Evolutionary conservation across 2,888 invertebrate species (phyloP), one percentile per base, ranked within the genome.

Genomic region (Pterostichus niger): DNA sequence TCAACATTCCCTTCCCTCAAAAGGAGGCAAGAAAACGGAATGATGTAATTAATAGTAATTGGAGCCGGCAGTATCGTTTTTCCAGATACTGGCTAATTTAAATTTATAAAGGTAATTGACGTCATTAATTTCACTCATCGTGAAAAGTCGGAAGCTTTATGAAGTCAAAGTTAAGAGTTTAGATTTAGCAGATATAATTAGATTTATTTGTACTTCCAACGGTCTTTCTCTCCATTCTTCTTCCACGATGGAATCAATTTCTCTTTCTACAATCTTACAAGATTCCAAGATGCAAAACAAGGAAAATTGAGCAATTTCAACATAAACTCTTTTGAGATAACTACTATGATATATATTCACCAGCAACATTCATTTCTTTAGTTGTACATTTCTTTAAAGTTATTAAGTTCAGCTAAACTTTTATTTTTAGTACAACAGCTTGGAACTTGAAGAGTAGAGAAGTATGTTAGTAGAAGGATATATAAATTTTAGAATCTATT

Each of bases 11-110:
- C 56, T 17, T 15, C 13, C 10, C 10, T 33, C 64, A 24, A 9
- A 17, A 15, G 64, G 33, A 33, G 46, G 79, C 11, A 81, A 52
- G 44, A 61, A 56, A 73, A 71, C 24, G 81, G 81, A 54, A 81
- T 81, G 81, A 81, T 24, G 81, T 81, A 81, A 81, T 81, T 81
- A 81, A 81, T 81, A 81, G 81, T 81, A 81, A 81, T 81, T 81
- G 81, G 81, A 81, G 52, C 15, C 71, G 81, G 73, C 81, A 81
- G 81, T 81, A 81, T 81, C 81, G 81, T 81, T 81, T 81, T 81
- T 81, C 81, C 81, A 81, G 81, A 81, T 81, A 56, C 81, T 35
- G 81, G 40, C 49, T 81, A 81, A 81, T 81, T 81, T 81, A 81
- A 81, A 81, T 81, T 81, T 81, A 81, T 81, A 73, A 73, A 81